phyloP scores from a whole-genome alignment of 2,888 invertebrate species.

The Melanostoma scalare region DNA sequence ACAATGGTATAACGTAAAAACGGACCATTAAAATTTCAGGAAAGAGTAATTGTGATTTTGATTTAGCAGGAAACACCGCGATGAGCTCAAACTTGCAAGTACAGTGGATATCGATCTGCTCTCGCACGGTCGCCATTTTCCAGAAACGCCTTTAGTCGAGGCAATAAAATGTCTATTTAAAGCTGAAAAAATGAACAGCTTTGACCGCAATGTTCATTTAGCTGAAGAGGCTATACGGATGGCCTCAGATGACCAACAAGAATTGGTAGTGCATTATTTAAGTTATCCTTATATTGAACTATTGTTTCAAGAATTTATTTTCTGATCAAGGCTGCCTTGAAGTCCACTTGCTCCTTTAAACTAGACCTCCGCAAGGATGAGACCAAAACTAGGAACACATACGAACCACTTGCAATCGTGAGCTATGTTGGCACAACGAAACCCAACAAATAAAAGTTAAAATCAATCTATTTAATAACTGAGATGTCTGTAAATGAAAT shows the following conservation, averaged over 20 bases:
- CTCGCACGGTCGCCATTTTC: neutral
- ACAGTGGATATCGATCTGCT: conserved; percentile 47
- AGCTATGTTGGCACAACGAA: conserved; percentile 63
- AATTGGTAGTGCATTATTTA: conserved; percentile 26
- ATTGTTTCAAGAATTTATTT: neutral
- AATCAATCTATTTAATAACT: neutral
- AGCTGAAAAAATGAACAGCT: conserved; percentile 58
- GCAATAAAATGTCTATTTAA: conserved; percentile 38
- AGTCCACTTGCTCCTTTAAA: conserved; percentile 42
- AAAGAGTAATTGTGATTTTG: neutral
- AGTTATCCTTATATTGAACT: neutral
- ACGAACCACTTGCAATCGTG: conserved; percentile 46
- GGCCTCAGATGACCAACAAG: neutral
- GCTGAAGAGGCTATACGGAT: conserved; percentile 50
- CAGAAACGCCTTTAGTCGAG: conserved; percentile 36
- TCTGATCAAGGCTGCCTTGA: conserved; percentile 23
- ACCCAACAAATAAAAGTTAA: conserved; percentile 17
- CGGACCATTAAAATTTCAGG: too few relatives aligned
- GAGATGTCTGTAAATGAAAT: neutral
- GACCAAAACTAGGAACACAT: conserved; percentile 6
- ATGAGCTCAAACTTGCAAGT: conserved; percentile 53
- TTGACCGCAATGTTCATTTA: conserved; percentile 36
- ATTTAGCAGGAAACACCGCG: conserved; percentile 41
- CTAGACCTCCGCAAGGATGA: conserved; percentile 40
- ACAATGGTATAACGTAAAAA: conserved; percentile 17